Base-by-base conservation (phyloP, 2,113 vertebrate species). In the Menidia beryllina region DNA sequence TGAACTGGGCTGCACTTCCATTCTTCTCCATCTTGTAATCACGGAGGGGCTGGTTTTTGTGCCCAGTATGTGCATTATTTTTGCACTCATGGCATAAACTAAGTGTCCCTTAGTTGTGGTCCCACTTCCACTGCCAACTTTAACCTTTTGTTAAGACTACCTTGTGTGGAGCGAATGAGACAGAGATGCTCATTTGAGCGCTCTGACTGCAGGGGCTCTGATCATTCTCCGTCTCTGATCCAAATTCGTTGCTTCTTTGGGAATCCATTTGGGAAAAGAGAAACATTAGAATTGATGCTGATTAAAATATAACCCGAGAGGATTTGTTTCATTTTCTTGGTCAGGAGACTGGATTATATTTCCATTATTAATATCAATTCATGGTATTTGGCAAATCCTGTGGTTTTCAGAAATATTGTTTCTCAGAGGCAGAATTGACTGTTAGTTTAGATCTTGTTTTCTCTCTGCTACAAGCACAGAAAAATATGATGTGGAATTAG, bases 31-130 rank as follows among this genome's bases (percentile, higher is more conserved):
- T 69, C 38, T 0, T 48, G 14, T 50, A 36, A 63, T 60, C 64
- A 55, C 3, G 0, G 30, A 49, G 23, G 60, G 25, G 25, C 7
- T 25, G 27, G 25, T 27, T 75, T n/a, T 20, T 62, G 41, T 61
- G 51, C 75, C 26, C 26, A 74, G 27, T 15, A 73, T 51, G 2
- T 69, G 21, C 9, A 9, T 62, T 55, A 49, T 83, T 62, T n/a
- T 68, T 70, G 53, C 52, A 51, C 72, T 45, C 49, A n/a, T 51
- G 47, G 57, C 53, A 62, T 38, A 54, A 58, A 41, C 30, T 27
- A 49, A 20, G 21, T 78, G 80, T 69, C 53, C 60, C 75, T 69
- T 43, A 34, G 59, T 61, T 61, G 52, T 36, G 19, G 63, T 60
- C 47, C 38, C 30, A 3, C 64, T 51, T 69, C 52, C 20, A 13